phyloP scores from a whole-genome alignment of 2,113 vertebrate genomes.

The Sylvia atricapilla region DNA sequence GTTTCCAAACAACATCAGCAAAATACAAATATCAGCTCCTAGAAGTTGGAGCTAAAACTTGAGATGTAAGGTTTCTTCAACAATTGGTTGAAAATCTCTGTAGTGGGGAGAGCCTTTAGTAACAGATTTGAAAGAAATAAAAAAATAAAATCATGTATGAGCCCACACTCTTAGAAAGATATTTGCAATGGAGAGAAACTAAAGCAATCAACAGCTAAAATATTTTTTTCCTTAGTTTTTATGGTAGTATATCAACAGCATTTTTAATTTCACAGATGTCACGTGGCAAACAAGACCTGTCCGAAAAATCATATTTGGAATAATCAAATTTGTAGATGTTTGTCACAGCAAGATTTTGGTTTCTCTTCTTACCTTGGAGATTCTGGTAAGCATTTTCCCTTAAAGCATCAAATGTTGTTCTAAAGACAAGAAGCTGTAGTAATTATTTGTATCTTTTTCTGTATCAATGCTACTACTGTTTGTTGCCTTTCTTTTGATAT shows the following conservation, averaged over 20 bases:
- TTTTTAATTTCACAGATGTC: slow-evolving; percentile 78
- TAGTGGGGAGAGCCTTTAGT: not conserved
- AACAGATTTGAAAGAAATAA: not conserved
- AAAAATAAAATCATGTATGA: not conserved
- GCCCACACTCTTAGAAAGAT: not conserved
- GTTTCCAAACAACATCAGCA: not conserved
- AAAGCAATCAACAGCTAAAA: not conserved
- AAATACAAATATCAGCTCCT: not conserved
- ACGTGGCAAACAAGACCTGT: slow-evolving; percentile 86
- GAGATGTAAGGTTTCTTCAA: not conserved
- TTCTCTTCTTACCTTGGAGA: slow-evolving; percentile 74
- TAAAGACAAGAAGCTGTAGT: not conserved
- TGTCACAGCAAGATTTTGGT: slow-evolving; percentile 75
- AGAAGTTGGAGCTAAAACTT: not conserved
- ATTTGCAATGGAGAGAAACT: not conserved
- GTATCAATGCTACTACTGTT: not conserved
- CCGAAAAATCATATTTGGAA: slow-evolving; percentile 86
- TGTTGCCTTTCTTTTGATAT: not conserved
- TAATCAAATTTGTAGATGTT: slow-evolving; percentile 84
- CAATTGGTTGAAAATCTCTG: not conserved
- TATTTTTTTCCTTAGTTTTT: not conserved
- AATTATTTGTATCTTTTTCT: not conserved
- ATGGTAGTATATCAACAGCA: not conserved
- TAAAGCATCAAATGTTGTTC: not conserved
- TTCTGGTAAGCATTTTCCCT: slow-evolving; percentile 74